phyloP scores from a whole-genome alignment of 2,888 invertebrate genomes.

The Endomychus coccineus region DNA sequence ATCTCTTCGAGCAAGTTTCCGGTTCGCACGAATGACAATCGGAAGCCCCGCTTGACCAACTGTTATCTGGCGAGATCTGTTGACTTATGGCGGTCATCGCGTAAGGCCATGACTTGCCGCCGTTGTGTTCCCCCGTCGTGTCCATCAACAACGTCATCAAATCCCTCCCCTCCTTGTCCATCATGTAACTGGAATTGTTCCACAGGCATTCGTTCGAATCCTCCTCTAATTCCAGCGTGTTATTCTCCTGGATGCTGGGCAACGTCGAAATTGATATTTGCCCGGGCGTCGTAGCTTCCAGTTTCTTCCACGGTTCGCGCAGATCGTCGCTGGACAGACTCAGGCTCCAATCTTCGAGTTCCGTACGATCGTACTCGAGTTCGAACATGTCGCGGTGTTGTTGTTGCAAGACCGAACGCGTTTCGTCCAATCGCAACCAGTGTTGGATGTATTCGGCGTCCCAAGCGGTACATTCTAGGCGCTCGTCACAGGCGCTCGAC shows the following conservation, averaged over 20 bases:
- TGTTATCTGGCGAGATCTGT: conserved; percentile 51
- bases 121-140: conserved; percentile 42
- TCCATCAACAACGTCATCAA: conserved; percentile 51
- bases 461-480: conserved; percentile 54
- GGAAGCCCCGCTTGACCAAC: conserved; percentile 49
- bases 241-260: conserved; percentile 68
- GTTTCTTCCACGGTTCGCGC: conserved; percentile 42
- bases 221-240: conserved; percentile 64
- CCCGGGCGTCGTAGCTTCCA: conserved; percentile 47
- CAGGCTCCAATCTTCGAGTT: conserved; percentile 73
- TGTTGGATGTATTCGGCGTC: conserved; percentile 70
- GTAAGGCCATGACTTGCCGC: conserved; percentile 59
- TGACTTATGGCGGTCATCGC: conserved; percentile 37
- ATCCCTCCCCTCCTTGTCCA: conserved; percentile 61
- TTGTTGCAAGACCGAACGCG: conserved; percentile 59
- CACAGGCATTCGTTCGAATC: conserved; percentile 67
- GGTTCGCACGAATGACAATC: conserved; percentile 45
- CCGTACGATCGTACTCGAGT: conserved; percentile 67
- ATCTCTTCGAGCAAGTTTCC: conserved; percentile 58
- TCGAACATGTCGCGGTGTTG: conserved; percentile 62
- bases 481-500: conserved; percentile 54
- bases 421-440: conserved; percentile 67
- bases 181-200: conserved; percentile 64
- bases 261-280: conserved; percentile 58
- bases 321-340: conserved; percentile 65